Evolutionary conservation across 2,113 vertebrate genomes (phyloP).

Genomic region (Dipodomys stephensi): DNA sequence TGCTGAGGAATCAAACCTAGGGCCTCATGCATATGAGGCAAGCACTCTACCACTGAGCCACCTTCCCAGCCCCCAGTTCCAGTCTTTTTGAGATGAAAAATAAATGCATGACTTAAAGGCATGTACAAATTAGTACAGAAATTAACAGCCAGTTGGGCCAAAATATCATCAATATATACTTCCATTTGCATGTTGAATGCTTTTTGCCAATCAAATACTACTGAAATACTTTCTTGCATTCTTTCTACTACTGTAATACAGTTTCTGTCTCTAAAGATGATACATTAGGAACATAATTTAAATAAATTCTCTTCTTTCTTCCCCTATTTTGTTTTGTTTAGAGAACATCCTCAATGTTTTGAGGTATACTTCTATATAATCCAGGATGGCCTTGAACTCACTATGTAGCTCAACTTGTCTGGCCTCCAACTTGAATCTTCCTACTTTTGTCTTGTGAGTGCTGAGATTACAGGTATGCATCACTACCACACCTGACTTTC

Average conservation of each 20-base stretch:
- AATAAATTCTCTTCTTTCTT: conserved; percentile 48
- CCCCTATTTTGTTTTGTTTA: background rate
- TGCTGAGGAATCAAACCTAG: no score
- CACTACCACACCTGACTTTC: no score
- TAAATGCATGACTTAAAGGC: background rate
- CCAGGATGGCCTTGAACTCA: no score
- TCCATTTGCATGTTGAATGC: background rate
- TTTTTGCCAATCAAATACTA: conserved; percentile 49
- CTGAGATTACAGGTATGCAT: no score
- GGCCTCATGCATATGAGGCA: no score
- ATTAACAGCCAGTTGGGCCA: conserved; percentile 1
- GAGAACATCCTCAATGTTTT: no score
- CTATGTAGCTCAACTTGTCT: no score
- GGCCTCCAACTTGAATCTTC: no score
- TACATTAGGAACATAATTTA: background rate
- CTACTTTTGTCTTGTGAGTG: no score
- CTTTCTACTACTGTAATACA: conserved; percentile 35
- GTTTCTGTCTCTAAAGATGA: background rate
- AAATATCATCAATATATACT: background rate
- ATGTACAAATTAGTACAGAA: background rate
- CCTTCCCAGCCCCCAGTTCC: background rate
- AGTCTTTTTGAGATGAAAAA: conserved; percentile 48
- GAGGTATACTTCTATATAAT: no score
- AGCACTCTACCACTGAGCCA: no score
- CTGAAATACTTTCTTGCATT: background rate